Evolutionary conservation across 2,888 invertebrate genomes (phyloP), one percentile per base, ranked within the genome.

Genomic region (Allophyes oxyacanthae): DNA sequence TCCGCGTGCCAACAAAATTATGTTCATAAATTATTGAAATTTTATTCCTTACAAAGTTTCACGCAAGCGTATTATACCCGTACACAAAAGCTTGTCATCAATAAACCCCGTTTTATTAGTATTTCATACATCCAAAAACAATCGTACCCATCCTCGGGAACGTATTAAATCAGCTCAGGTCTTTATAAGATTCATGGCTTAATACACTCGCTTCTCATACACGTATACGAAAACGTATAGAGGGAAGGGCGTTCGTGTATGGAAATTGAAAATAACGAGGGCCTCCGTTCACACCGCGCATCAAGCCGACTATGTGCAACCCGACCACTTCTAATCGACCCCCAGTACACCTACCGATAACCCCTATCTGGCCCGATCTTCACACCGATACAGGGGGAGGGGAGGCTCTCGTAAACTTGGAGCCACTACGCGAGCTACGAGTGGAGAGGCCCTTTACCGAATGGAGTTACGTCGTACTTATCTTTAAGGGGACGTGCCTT

Each of bases 211-310:
- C 83, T 79, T 82, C 85, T 87, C 87, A 86, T 86, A 88, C 84
- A 85, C 81, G 82, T 85, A 87, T 84, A 88, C 86, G 86, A 88
- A 88, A 88, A 88, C 82, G 85, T 89, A 87, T 81, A 90, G 86
- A 84, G 83, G 42, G 65, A 84, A 88, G 90, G 87, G 87, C 84
- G 90, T 86, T 89, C 88, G 89, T 89, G 91, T 91, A 91, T 91
- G 92, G 91, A 93, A 93, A 94, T 94, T 92, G 92, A 92, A 93
- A 94, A 93, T 94, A 93, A 93, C 91, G 93, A 93, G 91, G 86
- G 84, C 87, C 87, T 84, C 86, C 87, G 90, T 91, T 92, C 92
- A 88, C 89, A 89, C 88, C 86, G 88, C 88, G 90, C 90, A 85
- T 87, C 89, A 88, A 87, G 88, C 89, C 87, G 88, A 85, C 88